phyloP scores from a whole-genome alignment of 1,140 invertebrate species.

The Littorina saxatilis region DNA sequence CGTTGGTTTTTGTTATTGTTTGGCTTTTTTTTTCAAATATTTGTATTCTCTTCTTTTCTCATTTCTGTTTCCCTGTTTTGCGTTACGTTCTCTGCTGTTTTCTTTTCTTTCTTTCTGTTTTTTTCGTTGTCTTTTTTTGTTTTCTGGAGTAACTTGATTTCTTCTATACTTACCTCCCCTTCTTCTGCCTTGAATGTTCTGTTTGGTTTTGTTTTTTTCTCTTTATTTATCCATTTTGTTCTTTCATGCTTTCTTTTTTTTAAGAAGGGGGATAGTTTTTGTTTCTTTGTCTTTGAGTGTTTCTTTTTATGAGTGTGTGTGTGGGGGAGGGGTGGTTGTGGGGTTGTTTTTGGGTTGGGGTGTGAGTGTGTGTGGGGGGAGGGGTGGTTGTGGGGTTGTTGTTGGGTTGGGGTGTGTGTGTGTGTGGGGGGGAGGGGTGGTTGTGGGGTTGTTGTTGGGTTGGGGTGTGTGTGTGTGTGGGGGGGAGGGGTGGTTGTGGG shows the following conservation, averaged over 20 bases:
- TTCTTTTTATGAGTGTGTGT: background rate
- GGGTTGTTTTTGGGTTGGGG: background rate
- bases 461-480: no score
- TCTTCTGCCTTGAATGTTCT: background rate
- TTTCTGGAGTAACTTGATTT: background rate
- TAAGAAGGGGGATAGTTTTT: background rate
- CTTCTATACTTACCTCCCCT: background rate
- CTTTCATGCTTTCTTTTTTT: no score
- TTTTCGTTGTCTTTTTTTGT: background rate
- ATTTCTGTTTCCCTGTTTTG: background rate
- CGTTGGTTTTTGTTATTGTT: no score
- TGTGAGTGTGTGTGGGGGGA: background rate
- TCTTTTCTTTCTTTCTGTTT: slow-evolving; percentile 1
- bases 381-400: no score
- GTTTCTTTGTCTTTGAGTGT: background rate
- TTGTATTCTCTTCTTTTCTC: background rate
- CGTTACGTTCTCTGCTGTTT: background rate
- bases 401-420: no score
- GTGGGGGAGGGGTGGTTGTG: background rate
- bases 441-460: no score
- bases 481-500: no score
- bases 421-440: no score
- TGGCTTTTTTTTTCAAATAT: background rate
- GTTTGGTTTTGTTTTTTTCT: background rate
- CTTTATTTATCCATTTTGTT: background rate